Conservation (phyloP, 2,113 vertebrate genomes). For the Platysteira castanea region DNA sequence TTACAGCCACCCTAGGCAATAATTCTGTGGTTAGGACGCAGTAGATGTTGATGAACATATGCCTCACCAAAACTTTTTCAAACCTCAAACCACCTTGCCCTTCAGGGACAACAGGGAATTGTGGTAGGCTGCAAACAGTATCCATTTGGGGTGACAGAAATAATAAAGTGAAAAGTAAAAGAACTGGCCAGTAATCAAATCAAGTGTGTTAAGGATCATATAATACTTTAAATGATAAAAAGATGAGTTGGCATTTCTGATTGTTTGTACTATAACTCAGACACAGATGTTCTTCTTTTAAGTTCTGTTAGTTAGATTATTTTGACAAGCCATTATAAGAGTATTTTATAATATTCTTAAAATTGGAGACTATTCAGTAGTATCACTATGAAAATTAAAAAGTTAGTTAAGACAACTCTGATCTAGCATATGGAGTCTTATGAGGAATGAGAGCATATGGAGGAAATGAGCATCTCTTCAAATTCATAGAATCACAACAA, state of each 20-base stretch:
- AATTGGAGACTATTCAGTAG: background rate
- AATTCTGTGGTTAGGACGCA: slow-evolving; percentile 7
- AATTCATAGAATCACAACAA: background rate
- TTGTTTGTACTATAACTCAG: background rate
- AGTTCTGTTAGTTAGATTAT: background rate
- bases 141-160: background rate
- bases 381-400: background rate
- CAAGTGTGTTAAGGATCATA: background rate
- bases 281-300: background rate
- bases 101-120: background rate
- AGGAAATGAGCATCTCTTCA: background rate
- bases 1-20: background rate
- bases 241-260: background rate
- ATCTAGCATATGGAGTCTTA: background rate
- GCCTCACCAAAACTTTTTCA: background rate
- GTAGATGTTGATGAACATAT: background rate
- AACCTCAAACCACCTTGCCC: background rate
- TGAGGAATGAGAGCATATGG: background rate
- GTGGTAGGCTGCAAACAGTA: background rate
- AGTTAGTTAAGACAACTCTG: background rate
- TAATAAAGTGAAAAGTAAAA: background rate
- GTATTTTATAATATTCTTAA: background rate
- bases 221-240: background rate
- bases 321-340: background rate
- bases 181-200: background rate